Conservation (phyloP, 92 coral and sea anemone genomes). For the Porites lobata region DNA sequence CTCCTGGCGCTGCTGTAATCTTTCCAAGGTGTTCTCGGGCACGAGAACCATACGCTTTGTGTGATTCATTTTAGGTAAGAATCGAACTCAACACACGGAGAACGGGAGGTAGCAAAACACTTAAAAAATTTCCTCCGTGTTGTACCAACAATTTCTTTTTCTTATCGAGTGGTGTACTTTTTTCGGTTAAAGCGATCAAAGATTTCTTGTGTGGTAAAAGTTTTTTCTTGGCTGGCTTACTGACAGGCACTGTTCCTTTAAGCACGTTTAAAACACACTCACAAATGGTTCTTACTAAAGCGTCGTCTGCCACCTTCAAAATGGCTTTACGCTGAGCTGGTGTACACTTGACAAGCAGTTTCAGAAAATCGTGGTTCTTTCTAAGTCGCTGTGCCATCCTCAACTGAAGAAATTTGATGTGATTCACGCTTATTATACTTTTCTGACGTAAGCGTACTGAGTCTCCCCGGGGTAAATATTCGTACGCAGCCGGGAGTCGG, state of each 20-base stretch:
- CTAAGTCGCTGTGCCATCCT: slow-evolving; percentile 59
- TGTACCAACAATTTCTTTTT: not conserved
- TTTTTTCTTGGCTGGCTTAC: slow-evolving; percentile 5
- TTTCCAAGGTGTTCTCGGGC: no score
- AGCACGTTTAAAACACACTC: slow-evolving; percentile 50
- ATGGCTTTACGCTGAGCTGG: slow-evolving; percentile 53
- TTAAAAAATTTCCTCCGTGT: no score
- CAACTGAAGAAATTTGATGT: slow-evolving; percentile 19
- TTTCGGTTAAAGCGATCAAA: not conserved
- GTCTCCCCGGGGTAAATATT: slow-evolving; percentile 35
- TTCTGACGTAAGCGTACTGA: slow-evolving; percentile 54
- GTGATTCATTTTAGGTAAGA: no score
- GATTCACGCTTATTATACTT: slow-evolving; percentile 13
- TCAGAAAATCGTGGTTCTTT: slow-evolving; percentile 63
- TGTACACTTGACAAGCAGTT: slow-evolving; percentile 42
- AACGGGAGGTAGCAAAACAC: slow-evolving; percentile 30
- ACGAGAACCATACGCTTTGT: no score
- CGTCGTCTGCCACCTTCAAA: slow-evolving; percentile 54
- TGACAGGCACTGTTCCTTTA: slow-evolving; percentile 46
- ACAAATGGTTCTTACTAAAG: slow-evolving; percentile 31
- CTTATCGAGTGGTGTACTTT: not conserved
- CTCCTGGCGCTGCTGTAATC: no score
- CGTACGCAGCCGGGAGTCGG: slow-evolving; percentile 35
- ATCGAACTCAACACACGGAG: no score
- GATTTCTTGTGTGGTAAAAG: not conserved